phyloP scores from a whole-genome alignment of 1,140 invertebrate species.

The Solen grandis region DNA sequence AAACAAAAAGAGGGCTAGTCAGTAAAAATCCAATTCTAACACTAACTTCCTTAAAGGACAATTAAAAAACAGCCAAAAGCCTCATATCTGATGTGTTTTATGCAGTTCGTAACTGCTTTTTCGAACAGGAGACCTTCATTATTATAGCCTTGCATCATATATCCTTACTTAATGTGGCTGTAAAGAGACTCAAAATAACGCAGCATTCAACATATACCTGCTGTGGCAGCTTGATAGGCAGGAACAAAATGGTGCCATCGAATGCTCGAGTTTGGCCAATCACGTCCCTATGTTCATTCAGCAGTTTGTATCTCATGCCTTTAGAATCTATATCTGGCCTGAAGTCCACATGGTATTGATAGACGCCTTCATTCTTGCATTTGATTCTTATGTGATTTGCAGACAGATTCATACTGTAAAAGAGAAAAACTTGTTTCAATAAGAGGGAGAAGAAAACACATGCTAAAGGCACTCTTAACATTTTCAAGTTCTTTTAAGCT shows the following conservation, averaged over 20 bases:
- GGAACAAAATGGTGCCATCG: constrained; percentile 88
- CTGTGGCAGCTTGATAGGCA: constrained; percentile 84
- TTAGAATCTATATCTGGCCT: constrained; percentile 88
- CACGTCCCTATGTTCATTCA: constrained; percentile 84
- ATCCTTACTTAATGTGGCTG: too few species aligned
- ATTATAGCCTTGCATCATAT: too few species aligned
- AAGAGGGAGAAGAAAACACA: too few species aligned
- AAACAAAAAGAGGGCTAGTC: too few species aligned
- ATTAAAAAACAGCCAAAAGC: too few species aligned
- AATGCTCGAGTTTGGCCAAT: constrained; percentile 86
- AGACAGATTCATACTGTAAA: constrained; percentile 82
- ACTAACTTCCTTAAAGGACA: too few species aligned
- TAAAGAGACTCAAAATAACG: too few species aligned
- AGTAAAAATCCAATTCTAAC: too few species aligned
- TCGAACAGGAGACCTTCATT: too few species aligned
- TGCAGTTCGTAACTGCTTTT: not conserved
- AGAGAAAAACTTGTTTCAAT: constrained; percentile 43
- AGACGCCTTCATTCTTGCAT: constrained; percentile 85
- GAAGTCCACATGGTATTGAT: constrained; percentile 90
- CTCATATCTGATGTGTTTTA: not conserved
- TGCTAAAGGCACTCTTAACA: too few species aligned
- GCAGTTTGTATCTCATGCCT: constrained; percentile 85
- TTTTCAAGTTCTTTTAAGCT: too few species aligned
- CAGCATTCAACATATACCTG: too few species aligned
- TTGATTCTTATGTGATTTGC: constrained; percentile 87